phyloP scores from a whole-genome alignment of 2,113 vertebrate genomes.

The Microtus oregoni region DNA sequence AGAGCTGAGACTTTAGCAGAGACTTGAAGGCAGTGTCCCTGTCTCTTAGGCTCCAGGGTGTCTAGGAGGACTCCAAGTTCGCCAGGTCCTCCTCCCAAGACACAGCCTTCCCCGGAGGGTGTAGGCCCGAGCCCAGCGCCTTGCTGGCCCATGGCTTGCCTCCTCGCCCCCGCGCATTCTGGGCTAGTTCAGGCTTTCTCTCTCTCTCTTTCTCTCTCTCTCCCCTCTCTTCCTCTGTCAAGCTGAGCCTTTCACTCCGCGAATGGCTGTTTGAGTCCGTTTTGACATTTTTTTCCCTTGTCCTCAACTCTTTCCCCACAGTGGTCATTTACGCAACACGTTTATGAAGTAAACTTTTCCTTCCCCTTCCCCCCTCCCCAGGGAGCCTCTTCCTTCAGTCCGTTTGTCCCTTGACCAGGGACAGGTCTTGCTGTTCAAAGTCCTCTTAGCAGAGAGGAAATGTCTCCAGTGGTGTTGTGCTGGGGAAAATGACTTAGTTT shows the following conservation, averaged over 20 bases:
- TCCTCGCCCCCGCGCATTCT: neutral
- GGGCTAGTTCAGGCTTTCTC: conserved; percentile 1
- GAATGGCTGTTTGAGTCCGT: neutral
- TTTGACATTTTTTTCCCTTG: neutral
- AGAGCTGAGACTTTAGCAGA: conserved; percentile 31
- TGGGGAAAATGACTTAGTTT: neutral
- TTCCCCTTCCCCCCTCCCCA: neutral
- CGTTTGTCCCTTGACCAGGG: neutral
- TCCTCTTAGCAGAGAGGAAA: neutral
- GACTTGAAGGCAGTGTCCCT: neutral
- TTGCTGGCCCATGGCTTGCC: neutral
- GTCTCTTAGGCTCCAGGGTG: neutral
- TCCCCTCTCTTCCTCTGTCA: neutral
- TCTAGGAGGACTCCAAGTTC: neutral
- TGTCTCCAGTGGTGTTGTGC: neutral
- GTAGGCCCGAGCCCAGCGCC: neutral
- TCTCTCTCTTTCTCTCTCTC: neutral
- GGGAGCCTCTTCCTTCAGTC: neutral
- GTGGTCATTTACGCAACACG: neutral
- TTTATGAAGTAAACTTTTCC: neutral
- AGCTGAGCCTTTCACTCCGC: neutral
- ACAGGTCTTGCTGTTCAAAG: neutral
- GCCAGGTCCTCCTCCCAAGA: neutral
- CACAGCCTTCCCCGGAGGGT: neutral
- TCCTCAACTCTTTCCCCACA: neutral